phyloP scores from a whole-genome alignment of 1,140 invertebrate genomes.

The Leptinotarsa undecemlineata region DNA sequence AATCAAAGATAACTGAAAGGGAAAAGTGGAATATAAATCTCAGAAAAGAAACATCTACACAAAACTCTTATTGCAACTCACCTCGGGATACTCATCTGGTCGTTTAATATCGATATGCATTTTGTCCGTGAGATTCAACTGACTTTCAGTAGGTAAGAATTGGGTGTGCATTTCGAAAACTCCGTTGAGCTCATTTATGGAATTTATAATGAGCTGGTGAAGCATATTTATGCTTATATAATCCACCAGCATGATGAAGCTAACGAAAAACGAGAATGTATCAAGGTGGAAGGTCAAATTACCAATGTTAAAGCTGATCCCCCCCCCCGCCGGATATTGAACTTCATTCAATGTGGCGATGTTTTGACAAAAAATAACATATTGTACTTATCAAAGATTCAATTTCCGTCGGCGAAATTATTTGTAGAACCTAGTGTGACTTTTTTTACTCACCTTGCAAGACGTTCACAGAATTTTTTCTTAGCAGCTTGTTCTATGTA shows the following conservation, averaged over 20 bases:
- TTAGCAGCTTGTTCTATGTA: conserved; percentile 84
- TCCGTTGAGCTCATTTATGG: conserved; percentile 64
- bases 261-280: conserved; percentile 51
- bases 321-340: no score
- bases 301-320: no score
- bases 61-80: conserved; percentile 16
- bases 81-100: conserved; percentile 40
- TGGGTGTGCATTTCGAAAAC: conserved; percentile 64
- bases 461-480: conserved; percentile 70
- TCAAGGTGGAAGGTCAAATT: no score
- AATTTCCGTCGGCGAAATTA: no score
- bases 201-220: conserved; percentile 68
- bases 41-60: no score
- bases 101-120: conserved; percentile 32
- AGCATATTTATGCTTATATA: conserved; percentile 74
- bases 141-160: conserved; percentile 59
- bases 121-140: conserved; percentile 36
- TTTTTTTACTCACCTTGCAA: conserved; percentile 63
- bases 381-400: no score
- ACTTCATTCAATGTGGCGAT: no score
- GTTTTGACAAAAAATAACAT: no score
- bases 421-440: no score
- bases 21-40: no score
- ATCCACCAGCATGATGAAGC: conserved; percentile 76
- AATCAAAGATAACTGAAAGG: no score